Percentiles rank a stretch among this genome's conserved stretches.
Conservation (phyloP, 2,113 vertebrate genomes). For the Oxyura jamaicensis region DNA sequence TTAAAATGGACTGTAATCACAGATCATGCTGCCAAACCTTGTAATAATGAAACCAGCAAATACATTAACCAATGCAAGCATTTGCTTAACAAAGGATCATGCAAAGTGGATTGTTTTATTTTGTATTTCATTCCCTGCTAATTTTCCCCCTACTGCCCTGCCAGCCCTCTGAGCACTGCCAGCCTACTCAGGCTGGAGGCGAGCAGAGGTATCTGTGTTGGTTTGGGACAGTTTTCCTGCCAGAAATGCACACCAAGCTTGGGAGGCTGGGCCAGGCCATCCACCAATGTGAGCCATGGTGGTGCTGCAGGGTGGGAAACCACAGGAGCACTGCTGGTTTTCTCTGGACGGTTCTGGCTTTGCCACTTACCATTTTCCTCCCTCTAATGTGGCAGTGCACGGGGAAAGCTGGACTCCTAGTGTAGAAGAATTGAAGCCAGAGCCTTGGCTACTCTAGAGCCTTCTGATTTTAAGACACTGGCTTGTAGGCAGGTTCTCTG, state of each 20-base stretch:
- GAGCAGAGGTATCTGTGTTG: neutral
- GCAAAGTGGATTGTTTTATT: neutral
- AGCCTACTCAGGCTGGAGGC: neutral
- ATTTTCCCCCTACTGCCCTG: neutral
- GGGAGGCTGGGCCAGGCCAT: neutral
- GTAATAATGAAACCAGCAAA: constrained; percentile 9
- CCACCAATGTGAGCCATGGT: accelerated
- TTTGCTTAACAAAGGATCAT: constrained; percentile 40
- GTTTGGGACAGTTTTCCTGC: neutral
- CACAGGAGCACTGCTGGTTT: neutral
- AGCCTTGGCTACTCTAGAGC: neutral
- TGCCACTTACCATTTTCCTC: neutral
- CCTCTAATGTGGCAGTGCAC: neutral
- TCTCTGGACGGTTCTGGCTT: neutral
- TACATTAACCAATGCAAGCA: neutral
- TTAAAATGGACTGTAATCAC: neutral
- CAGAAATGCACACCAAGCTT: neutral
- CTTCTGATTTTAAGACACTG: neutral
- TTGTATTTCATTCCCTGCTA: neutral
- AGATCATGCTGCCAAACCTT: neutral
- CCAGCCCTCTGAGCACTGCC: neutral
- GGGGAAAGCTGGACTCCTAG: no score
- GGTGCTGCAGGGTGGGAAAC: neutral
- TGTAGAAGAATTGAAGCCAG: neutral
- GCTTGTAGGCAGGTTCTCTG: neutral